Base-by-base conservation (phyloP, 1,140 invertebrate genomes). In the Trachelipus rathkii region DNA sequence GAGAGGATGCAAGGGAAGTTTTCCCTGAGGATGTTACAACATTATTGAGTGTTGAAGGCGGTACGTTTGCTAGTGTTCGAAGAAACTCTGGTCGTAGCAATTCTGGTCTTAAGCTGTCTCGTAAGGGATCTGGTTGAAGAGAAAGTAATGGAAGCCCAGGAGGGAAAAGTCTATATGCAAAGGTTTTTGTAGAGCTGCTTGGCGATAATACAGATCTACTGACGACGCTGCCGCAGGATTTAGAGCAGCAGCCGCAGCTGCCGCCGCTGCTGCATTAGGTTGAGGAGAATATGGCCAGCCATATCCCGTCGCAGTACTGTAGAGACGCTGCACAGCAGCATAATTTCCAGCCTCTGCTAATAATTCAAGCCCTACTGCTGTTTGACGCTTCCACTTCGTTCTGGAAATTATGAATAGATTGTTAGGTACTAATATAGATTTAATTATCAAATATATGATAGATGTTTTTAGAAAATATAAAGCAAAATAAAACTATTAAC, bases 381-480 rank as follows among this genome's bases (percentile, higher is more conserved):
- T 97, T 86, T 99, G 97, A 10, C 97, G 89, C 85, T 99, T 99
- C 97, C 97, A 99, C 88, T 99, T 99, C 82, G 97, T 99, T 87
- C 96, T 98, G 90, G 10, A 88, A 88, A 44, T 23, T 6, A 19
- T 15, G 8, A 60, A 60, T 4, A 8, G 50, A 8, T 15, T n/a
- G 50, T 85, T 82, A 87, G 83, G 85, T 82, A 45, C 66, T 83
- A 1, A 33, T 6, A 33, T 3, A 33, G 33, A 33, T 33, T 33
- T 33, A 33, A 3, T 3, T 33, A 33, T 50, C n/a, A 78, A 74
- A 76, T 46, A 15, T 33, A 33, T 33, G n/a, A n/a, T n/a, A n/a
- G n/a, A n/a, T n/a, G n/a, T n/a, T n/a, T n/a, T n/a, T n/a, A n/a
- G n/a, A n/a, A n/a, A n/a, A n/a, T n/a, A n/a, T n/a, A n/a, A n/a